Conservation (phyloP, 2,113 vertebrate species). For the Phaethornis superciliosus region DNA sequence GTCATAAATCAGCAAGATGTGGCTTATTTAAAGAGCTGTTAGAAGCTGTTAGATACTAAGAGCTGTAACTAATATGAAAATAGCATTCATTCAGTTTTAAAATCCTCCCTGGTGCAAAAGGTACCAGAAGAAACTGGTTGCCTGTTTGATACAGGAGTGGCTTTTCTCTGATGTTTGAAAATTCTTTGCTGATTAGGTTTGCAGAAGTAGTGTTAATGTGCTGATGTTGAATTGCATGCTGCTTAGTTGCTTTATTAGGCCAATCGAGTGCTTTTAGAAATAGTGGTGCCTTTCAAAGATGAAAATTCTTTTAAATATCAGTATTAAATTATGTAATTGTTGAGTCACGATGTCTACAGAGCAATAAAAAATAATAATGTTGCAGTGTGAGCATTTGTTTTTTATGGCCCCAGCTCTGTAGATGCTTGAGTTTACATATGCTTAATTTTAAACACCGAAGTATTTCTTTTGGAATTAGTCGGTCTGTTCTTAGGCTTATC, state of each 20-base stretch:
- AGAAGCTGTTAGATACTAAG: not conserved
- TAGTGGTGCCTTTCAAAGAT: not conserved
- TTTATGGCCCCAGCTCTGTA: not conserved
- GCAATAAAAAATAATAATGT: not conserved
- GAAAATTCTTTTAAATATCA: conserved; percentile 7
- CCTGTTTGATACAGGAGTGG: not conserved
- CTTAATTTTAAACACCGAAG: conserved; percentile 4
- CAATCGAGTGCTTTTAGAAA: conserved; percentile 5
- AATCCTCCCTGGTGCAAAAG: not conserved
- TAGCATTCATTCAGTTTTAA: not conserved
- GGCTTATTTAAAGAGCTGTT: not conserved
- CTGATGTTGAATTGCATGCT: not conserved
- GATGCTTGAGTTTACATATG: not conserved
- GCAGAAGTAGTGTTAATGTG: not conserved
- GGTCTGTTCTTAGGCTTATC: not conserved
- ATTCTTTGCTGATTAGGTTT: conserved; percentile 3
- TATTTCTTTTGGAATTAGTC: conserved; percentile 29
- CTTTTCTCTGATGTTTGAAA: not conserved
- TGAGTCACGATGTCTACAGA: not conserved
- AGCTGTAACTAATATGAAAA: not conserved
- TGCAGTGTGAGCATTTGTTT: not conserved
- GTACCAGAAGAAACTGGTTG: not conserved
- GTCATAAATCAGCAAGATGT: not conserved
- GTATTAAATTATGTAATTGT: not conserved
- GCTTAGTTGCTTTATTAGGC: conserved; percentile 32